Conservation (phyloP, 2,113 vertebrate species). For the Chlorocebus sabaeus region DNA sequence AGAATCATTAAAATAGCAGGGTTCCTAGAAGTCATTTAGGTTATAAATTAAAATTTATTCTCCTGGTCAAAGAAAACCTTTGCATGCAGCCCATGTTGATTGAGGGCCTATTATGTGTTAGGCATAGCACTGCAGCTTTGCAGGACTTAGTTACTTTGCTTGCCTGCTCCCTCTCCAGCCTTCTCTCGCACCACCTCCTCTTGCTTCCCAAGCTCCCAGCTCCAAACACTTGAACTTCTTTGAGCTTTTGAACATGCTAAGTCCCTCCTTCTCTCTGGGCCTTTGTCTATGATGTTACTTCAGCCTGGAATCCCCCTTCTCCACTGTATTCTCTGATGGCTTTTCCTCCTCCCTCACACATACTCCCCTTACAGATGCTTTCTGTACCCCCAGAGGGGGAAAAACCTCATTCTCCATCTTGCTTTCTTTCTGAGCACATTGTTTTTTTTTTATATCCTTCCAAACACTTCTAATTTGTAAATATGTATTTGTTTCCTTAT, state of each 20-base stretch:
- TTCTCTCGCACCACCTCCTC: background rate
- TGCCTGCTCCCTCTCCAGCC: background rate
- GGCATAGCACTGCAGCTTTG: background rate
- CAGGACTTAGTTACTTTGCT: no score
- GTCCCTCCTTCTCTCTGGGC: background rate
- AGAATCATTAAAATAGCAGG: constrained; percentile 5
- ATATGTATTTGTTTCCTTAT: background rate
- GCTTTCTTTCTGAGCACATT: background rate
- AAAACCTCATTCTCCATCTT: background rate
- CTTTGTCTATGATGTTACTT: background rate
- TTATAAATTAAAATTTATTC: background rate
- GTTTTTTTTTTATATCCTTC: background rate
- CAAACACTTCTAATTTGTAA: background rate
- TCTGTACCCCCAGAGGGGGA: background rate
- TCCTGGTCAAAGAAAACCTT: background rate
- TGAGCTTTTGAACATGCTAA: background rate
- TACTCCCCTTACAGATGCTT: background rate
- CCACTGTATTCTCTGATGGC: background rate
- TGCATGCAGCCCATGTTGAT: background rate
- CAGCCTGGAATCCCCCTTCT: background rate
- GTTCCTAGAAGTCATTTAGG: background rate
- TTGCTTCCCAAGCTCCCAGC: background rate
- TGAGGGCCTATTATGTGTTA: background rate
- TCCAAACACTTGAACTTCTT: background rate
- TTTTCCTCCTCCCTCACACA: background rate